phyloP scores from a whole-genome alignment of 2,888 invertebrate genomes.

The Schrankia costaestrigalis region DNA sequence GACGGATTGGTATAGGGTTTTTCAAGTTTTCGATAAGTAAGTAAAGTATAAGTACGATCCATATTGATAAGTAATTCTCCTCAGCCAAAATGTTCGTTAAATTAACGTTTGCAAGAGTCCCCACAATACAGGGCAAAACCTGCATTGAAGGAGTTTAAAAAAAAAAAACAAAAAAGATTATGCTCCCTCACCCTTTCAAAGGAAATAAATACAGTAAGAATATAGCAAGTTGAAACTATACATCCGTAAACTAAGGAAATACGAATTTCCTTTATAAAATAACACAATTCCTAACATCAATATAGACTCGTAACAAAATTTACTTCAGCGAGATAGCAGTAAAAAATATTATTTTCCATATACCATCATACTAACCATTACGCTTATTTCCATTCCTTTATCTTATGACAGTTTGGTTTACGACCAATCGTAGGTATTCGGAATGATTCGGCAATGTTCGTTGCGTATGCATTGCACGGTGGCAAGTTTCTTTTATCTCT shows the following conservation, averaged over 20 bases:
- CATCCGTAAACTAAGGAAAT: neutral
- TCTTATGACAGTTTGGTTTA: conserved; percentile 49
- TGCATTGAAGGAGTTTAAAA: too few relatives aligned
- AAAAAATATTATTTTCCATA: conserved; percentile 24
- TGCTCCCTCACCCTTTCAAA: too few relatives aligned
- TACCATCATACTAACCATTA: conserved; percentile 32
- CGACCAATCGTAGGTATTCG: conserved; percentile 36
- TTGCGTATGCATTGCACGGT: conserved; percentile 67
- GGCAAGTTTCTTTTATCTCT: conserved; percentile 74
- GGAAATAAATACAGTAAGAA: too few relatives aligned
- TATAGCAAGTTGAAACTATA: too few relatives aligned
- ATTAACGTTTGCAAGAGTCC: too few relatives aligned
- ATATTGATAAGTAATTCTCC: too few relatives aligned
- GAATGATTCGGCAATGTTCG: conserved; percentile 35
- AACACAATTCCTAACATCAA: conserved; percentile 4
- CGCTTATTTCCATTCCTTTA: conserved; percentile 43
- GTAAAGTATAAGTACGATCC: too few relatives aligned
- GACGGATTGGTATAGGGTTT: too few relatives aligned
- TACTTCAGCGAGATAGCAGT: conserved; percentile 8
- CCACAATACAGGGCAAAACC: too few relatives aligned
- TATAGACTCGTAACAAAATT: conserved; percentile 9
- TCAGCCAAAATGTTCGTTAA: too few relatives aligned
- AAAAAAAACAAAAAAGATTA: too few relatives aligned
- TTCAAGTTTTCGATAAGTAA: too few relatives aligned
- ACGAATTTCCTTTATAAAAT: conserved; percentile 1